phyloP scores from a whole-genome alignment of 2,888 invertebrate genomes.

The Synanthedon vespiformis region DNA sequence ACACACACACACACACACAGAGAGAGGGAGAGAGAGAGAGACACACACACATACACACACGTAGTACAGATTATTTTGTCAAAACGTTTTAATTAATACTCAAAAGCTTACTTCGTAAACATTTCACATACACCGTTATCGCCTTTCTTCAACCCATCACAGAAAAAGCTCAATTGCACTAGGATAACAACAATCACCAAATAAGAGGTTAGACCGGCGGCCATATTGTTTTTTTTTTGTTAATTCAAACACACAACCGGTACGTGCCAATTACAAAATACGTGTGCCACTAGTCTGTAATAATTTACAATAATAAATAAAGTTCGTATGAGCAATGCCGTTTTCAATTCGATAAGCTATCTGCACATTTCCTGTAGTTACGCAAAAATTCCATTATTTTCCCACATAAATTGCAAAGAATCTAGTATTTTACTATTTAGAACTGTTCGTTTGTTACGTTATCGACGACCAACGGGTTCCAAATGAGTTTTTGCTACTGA shows the following conservation, averaged over 20 bases:
- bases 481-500: background rate
- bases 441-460: background rate
- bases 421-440: background rate
- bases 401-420: background rate
- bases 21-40: too few relatives aligned
- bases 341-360: background rate
- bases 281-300: background rate
- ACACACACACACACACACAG: too few relatives aligned
- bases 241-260: background rate
- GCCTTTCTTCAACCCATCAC: background rate
- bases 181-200: background rate
- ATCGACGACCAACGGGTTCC: background rate
- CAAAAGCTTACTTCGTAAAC: background rate
- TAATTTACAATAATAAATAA: background rate
- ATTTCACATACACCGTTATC: background rate
- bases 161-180: background rate
- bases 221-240: background rate
- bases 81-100: background rate
- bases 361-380: background rate
- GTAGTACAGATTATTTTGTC: too few relatives aligned
- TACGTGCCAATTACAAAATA: background rate
- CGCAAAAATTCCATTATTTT: background rate
- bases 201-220: background rate
- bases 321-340: background rate
- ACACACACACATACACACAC: too few relatives aligned